phyloP scores from a whole-genome alignment of 2,797 vertebrate species.

The Oreochromis grahami region DNA sequence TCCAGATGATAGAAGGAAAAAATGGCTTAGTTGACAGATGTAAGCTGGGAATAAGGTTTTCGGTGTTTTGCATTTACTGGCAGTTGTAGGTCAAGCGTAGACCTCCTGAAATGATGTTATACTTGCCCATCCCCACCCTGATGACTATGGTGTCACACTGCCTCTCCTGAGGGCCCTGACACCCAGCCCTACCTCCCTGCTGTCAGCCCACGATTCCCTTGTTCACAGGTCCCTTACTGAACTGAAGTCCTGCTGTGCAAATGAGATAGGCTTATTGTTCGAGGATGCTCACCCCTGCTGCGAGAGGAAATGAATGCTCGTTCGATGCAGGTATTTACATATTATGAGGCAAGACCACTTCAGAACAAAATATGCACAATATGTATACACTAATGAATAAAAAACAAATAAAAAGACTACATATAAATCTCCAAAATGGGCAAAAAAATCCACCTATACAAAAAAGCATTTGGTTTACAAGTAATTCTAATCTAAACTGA shows the following conservation, averaged over 20 bases:
- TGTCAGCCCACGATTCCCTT: slow-evolving; percentile 14
- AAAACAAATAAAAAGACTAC: not conserved
- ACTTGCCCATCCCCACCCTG: not conserved
- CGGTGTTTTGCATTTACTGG: not conserved
- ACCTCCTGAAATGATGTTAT: not conserved
- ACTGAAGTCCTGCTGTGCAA: slow-evolving; percentile 41
- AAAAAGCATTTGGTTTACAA: not conserved
- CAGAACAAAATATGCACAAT: not conserved
- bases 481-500: not conserved
- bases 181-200: not conserved
- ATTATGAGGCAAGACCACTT: not conserved
- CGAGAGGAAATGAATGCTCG: slow-evolving; percentile 39
- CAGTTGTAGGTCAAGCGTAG: slow-evolving; percentile 9
- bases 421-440: not conserved
- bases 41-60: not conserved
- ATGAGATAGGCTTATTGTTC: slow-evolving; percentile 52
- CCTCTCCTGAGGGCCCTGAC: slow-evolving; percentile 7
- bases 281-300: slow-evolving; percentile 31
- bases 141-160: slow-evolving; percentile 6
- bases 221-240: slow-evolving; percentile 22
- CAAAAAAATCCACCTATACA: not conserved
- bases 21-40: not conserved
- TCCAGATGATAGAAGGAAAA: not conserved
- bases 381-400: not conserved
- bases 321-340: slow-evolving; percentile 33